These are phyloP conservation scores for Ruditapes philippinarum DNA, from an alignment of 1,140 invertebrate genomes.

Conservation along the genomic window DNA sequence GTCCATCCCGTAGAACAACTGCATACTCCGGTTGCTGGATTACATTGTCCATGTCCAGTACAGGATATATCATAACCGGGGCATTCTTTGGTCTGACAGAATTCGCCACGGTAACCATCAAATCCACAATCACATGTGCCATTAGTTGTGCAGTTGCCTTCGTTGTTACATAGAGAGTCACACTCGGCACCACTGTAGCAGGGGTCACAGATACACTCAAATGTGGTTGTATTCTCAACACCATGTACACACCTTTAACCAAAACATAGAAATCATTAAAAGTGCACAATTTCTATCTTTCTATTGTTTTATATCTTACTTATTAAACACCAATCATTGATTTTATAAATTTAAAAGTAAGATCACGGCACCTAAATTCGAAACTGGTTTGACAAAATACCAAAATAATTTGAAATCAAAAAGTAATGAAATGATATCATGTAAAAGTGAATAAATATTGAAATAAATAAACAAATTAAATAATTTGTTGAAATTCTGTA, in stretches of 20 bases:
- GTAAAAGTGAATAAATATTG: too few species aligned
- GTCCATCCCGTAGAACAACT: constrained; percentile 75
- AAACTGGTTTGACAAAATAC: too few species aligned
- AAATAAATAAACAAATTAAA: too few species aligned
- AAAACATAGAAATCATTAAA: neutral
- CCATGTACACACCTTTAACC: constrained; percentile 66
- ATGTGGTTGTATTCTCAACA: constrained; percentile 48
- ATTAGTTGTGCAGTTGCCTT: constrained; percentile 64
- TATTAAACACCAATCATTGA: too few species aligned
- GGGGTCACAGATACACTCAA: constrained; percentile 68
- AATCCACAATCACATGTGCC: constrained; percentile 73
- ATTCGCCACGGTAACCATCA: constrained; percentile 67
- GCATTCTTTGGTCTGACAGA: constrained; percentile 68
- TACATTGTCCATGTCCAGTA: constrained; percentile 68
- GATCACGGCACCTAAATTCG: too few species aligned
- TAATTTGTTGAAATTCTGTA: too few species aligned
- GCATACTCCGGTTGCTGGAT: constrained; percentile 64
- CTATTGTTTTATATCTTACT: too few species aligned
- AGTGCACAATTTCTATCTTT: too few species aligned
- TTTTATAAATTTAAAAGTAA: too few species aligned
- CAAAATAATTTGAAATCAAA: too few species aligned
- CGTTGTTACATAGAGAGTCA: constrained; percentile 65
- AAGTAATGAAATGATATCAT: too few species aligned
- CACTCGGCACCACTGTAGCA: constrained; percentile 71
- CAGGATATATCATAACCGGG: constrained; percentile 69